Percentiles rank a stretch among this genome's conserved stretches.
phyloP scores from a whole-genome alignment of 1,140 invertebrate species.

The Drosophila nigrodunni region DNA sequence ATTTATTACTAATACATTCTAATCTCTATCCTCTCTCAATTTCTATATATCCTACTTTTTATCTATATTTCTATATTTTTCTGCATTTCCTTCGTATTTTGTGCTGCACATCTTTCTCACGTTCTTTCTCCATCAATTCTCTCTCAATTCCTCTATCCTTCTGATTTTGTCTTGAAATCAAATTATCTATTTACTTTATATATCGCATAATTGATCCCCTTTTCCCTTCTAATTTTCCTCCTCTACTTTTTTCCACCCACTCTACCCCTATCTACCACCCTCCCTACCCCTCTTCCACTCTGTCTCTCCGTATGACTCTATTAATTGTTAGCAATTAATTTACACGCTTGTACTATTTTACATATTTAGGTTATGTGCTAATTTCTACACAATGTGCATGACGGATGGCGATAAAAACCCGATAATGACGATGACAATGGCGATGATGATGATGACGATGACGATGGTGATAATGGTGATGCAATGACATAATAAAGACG shows the following conservation, averaged over 20 bases:
- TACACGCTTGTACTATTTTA: conserved; percentile 73
- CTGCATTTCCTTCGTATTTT: too few species aligned
- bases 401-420: conserved; percentile 76
- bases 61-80: too few species aligned
- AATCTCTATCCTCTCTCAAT: too few species aligned
- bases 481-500: conserved; percentile 82
- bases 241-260: too few species aligned
- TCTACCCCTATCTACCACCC: not conserved
- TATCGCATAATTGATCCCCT: too few species aligned
- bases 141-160: not conserved
- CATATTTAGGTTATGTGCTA: conserved; percentile 81
- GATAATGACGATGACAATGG: too few species aligned
- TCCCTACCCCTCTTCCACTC: not conserved
- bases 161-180: not conserved
- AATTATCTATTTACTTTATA: too few species aligned
- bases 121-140: not conserved
- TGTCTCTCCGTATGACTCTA: not conserved
- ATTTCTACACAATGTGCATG: conserved; percentile 82
- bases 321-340: conserved; percentile 76
- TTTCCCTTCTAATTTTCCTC: too few species aligned
- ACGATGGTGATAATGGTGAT: conserved; percentile 48
- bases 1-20: too few species aligned
- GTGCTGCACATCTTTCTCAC: too few species aligned
- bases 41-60: too few species aligned
- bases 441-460: too few species aligned